Evolutionary conservation across 2,888 invertebrate genomes (phyloP).

Genomic region (Augochlorella aurata): DNA sequence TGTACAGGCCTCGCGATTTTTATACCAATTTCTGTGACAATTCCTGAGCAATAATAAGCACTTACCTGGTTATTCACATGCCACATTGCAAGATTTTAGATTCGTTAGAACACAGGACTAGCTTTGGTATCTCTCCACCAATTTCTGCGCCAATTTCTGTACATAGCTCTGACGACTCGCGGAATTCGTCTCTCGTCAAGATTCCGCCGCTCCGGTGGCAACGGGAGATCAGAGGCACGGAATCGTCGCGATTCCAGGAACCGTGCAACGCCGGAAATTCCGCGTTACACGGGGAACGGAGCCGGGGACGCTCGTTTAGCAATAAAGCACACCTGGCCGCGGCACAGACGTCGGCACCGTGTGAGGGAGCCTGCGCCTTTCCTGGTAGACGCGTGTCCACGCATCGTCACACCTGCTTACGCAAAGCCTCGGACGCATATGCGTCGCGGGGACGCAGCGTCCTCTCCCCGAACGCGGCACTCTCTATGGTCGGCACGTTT

Average conservation of each 20-base stretch:
- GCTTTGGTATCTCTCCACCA: too few species aligned
- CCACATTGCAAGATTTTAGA: too few species aligned
- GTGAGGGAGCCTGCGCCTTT: slow-evolving; percentile 68
- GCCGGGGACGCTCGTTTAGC: slow-evolving; percentile 61
- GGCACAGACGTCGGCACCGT: slow-evolving; percentile 67
- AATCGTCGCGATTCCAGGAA: slow-evolving; percentile 28
- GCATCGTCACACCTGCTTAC: slow-evolving; percentile 82
- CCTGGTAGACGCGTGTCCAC: slow-evolving; percentile 81
- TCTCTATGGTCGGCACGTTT: slow-evolving; percentile 47
- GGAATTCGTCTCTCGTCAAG: background rate
- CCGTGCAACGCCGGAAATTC: slow-evolving; percentile 24
- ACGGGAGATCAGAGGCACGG: background rate
- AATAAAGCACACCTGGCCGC: slow-evolving; percentile 77
- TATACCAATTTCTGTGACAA: too few species aligned
- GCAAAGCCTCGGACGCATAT: slow-evolving; percentile 72
- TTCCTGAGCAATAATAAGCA: too few species aligned
- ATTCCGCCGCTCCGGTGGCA: background rate
- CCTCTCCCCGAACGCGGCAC: slow-evolving; percentile 52
- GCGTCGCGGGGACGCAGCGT: slow-evolving; percentile 56
- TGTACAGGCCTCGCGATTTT: too few species aligned
- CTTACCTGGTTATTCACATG: too few species aligned
- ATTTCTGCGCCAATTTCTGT: too few species aligned
- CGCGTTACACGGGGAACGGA: slow-evolving; percentile 64
- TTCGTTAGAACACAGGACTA: too few species aligned
- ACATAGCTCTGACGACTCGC: background rate